These are phyloP conservation scores for Gryon sp. DNA, from an alignment of 1,140 invertebrate genomes.

Conservation along the genomic window DNA sequence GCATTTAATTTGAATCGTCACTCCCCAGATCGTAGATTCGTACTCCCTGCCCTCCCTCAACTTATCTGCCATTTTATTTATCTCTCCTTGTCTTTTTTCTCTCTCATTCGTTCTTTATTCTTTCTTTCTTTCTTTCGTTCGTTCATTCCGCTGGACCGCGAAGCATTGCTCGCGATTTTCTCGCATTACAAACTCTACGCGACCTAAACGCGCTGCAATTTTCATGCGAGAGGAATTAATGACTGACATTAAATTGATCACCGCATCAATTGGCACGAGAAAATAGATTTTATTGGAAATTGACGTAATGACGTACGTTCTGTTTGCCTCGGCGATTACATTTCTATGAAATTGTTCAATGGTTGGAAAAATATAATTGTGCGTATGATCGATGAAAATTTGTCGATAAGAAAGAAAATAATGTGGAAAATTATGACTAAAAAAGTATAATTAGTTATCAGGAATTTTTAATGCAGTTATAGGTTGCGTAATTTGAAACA, in stretches of 20 bases:
- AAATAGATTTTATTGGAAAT: constrained; percentile 37
- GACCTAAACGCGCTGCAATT: constrained; percentile 40
- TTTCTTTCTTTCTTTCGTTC: neutral
- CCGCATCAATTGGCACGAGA: constrained; percentile 14
- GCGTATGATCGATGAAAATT: too few species aligned
- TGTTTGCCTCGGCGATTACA: neutral
- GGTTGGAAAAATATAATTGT: neutral
- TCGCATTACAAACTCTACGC: constrained; percentile 15
- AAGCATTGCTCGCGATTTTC: constrained; percentile 22
- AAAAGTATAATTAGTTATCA: too few species aligned
- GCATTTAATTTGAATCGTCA: constrained; percentile 67
- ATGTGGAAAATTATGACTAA: neutral
- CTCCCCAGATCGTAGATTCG: constrained; percentile 34
- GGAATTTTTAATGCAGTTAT: too few species aligned
- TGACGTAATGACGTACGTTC: constrained; percentile 8
- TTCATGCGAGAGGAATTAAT: constrained; percentile 34
- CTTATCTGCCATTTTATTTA: constrained; percentile 33
- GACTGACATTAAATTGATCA: constrained; percentile 31
- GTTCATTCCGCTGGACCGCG: neutral
- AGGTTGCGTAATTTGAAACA: too few species aligned
- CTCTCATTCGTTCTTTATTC: neutral
- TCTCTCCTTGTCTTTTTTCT: neutral
- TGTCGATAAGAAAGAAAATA: neutral
- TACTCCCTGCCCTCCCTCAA: constrained; percentile 15
- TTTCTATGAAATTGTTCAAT: constrained; percentile 2